phyloP scores from a whole-genome alignment of 2,797 vertebrate species.

The Pseudomugil tenellus region DNA sequence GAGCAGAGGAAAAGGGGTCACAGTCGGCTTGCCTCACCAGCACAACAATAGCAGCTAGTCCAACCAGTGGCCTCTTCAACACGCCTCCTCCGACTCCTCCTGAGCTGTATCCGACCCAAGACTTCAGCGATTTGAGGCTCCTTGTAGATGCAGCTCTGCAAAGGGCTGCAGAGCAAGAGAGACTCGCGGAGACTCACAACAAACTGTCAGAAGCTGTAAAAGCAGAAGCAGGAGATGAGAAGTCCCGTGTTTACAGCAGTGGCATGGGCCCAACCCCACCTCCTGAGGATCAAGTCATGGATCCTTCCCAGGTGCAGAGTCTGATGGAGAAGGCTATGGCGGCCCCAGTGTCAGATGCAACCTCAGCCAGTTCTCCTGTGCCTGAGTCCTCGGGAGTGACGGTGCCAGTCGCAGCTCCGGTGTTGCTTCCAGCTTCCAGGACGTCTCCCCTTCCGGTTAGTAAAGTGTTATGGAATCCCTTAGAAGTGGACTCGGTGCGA shows the following conservation, averaged over 20 bases:
- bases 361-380: constrained; percentile 14
- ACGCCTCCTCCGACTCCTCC: constrained; percentile 91
- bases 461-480: constrained; percentile 60
- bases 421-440: constrained; percentile 31
- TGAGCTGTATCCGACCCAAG: constrained; percentile 86
- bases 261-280: constrained; percentile 56
- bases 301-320: constrained; percentile 64
- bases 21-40: constrained; percentile 55
- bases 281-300: constrained; percentile 69
- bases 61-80: constrained; percentile 88
- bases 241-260: constrained; percentile 18
- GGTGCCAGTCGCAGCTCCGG: constrained; percentile 24
- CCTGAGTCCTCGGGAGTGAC: constrained; percentile 28
- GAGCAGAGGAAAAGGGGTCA: constrained; percentile 58
- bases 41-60: constrained; percentile 79
- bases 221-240: constrained; percentile 21
- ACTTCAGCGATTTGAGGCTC: constrained; percentile 92
- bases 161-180: constrained; percentile 91
- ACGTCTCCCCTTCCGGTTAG: constrained; percentile 37
- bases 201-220: constrained; percentile 31
- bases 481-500: constrained; percentile 47
- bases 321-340: constrained; percentile 77
- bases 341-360: constrained; percentile 45
- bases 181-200: constrained; percentile 62
- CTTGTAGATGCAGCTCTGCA: constrained; percentile 92